phyloP scores from a whole-genome alignment of 1,140 invertebrate species.

The Sitophilus oryzae region DNA sequence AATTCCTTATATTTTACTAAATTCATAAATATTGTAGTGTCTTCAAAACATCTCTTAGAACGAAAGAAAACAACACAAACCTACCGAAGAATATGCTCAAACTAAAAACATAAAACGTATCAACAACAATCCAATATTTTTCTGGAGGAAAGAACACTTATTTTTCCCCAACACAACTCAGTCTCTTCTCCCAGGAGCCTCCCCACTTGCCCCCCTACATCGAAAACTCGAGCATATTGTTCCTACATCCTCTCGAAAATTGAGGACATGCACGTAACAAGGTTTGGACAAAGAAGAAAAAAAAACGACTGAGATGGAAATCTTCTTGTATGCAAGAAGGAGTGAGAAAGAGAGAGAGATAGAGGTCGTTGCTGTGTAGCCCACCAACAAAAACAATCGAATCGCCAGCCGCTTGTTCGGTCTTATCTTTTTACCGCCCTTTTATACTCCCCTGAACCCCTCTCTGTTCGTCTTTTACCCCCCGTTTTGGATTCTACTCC shows the following conservation, averaged over 20 bases:
- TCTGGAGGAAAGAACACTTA: too few relatives aligned
- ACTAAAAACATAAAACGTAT: too few relatives aligned
- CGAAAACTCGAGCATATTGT: conserved; percentile 1
- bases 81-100: too few relatives aligned
- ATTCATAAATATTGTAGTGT: too few relatives aligned
- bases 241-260: conserved; percentile 4
- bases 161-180: too few relatives aligned
- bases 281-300: neutral
- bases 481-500: neutral
- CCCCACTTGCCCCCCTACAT: neutral
- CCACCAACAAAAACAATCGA: conserved; percentile 6
- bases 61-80: too few relatives aligned
- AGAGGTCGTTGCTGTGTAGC: too few relatives aligned
- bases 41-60: too few relatives aligned
- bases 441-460: neutral
- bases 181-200: neutral
- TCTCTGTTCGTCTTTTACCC: neutral
- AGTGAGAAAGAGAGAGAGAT: conserved; percentile 4
- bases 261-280: conserved; percentile 5
- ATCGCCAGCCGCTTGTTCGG: neutral
- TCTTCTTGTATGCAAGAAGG: too few relatives aligned
- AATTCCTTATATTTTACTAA: too few relatives aligned
- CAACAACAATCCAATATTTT: too few relatives aligned
- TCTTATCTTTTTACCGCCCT: conserved; percentile 1
- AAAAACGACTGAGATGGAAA: conserved; percentile 2